phyloP scores from a whole-genome alignment of 2,797 vertebrate species.

The Arremon brunneinucha region DNA sequence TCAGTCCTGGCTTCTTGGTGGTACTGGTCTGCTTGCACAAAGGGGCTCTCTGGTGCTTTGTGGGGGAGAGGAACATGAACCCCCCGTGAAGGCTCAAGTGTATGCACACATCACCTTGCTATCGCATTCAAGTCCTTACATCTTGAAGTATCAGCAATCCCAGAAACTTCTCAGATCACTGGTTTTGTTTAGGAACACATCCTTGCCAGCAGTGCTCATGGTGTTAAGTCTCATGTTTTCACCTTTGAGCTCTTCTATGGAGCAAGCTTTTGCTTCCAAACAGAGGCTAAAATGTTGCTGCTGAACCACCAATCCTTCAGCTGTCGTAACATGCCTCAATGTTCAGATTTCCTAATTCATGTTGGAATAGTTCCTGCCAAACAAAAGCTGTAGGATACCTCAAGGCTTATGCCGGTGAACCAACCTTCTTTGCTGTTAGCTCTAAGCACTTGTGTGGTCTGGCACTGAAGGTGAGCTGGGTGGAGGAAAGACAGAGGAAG shows the following conservation, averaged over 20 bases:
- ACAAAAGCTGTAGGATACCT: neutral
- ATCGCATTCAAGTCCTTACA: accelerated
- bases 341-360: neutral
- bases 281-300: neutral
- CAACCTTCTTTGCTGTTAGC: neutral
- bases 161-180: neutral
- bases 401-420: neutral
- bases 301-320: neutral
- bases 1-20: neutral
- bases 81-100: neutral
- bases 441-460: conserved; percentile 25
- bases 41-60: neutral
- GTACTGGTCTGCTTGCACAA: neutral
- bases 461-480: neutral
- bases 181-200: neutral
- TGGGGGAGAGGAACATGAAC: neutral
- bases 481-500: neutral
- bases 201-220: neutral
- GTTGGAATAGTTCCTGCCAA: conserved; percentile 4
- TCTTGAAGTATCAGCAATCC: neutral
- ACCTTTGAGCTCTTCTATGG: neutral
- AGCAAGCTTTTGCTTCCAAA: neutral
- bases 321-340: neutral
- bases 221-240: neutral
- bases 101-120: too few relatives aligned